Evolutionary conservation across 2,797 vertebrate genomes (phyloP), one percentile per base, ranked within the genome.

Genomic region (Dipus sagitta): DNA sequence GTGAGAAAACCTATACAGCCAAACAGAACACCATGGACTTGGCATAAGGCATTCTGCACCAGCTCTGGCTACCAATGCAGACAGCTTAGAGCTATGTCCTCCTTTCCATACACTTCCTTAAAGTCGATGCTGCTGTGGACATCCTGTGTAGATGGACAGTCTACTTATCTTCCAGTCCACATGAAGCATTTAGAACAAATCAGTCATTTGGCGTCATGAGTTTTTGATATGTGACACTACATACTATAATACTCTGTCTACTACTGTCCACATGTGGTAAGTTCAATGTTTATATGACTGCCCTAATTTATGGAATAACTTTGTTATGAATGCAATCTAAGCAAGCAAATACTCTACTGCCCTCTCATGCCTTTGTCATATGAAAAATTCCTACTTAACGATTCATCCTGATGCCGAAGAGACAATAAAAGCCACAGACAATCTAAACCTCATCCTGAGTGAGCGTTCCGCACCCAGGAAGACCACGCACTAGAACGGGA

Each of bases 341-440:
- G 93, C 82, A 89, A 71, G n/a, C 64, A n/a, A 58, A 58, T 81
- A 38, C 64, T 81, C 32, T 75, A 94, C 17, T 47, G 71, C 30
- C 52, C n/a, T 92, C 28, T 88, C 34, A 78, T 91, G 81, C 9
- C 58, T 88, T 75, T 76, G 65, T 77, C n/a, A 52, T 58, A 65
- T 26, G 38, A 32, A 83, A 94, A 78, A 32, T 54, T 64, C 64
- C 2, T 8, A 77, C 11, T 91, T 17, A 32, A 15, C n/a, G 38
- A 42, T 32, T 54, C 62, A 30, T 34, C 64, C 54, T 65, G 87
- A 64, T 72, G 65, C n/a, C 52, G n/a, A 83, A 77, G 58, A 58
- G 34, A 81, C 76, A 34, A 62, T 14, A n/a, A 78, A 82, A 87
- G 30, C 23, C 26, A 1, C 3, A 58, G 14, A 38, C 42, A 64